These are phyloP conservation scores for Sphyrna mokarran DNA, from an alignment of 2,113 vertebrate genomes.

Conservation along the genomic window DNA sequence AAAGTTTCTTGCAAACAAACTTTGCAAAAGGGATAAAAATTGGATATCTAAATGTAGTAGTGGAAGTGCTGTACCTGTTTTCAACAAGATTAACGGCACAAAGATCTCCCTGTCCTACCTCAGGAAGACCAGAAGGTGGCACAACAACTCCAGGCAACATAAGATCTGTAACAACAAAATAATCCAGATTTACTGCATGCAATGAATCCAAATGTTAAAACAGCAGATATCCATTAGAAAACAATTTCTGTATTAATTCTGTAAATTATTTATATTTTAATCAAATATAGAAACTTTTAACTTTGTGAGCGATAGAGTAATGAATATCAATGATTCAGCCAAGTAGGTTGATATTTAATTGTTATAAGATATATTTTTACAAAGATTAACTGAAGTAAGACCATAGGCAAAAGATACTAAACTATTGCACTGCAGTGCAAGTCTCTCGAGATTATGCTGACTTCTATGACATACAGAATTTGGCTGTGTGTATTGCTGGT, in stretches of 20 bases:
- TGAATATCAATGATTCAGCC: background rate
- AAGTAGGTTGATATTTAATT: background rate
- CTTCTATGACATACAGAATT: background rate
- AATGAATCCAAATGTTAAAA: background rate
- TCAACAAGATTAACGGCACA: slow-evolving; percentile 75
- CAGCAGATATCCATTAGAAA: background rate
- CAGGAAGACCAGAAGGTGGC: slow-evolving; percentile 73
- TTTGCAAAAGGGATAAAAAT: background rate
- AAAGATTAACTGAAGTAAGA: background rate
- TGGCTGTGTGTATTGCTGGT: background rate
- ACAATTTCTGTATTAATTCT: background rate
- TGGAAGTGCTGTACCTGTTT: slow-evolving; percentile 64
- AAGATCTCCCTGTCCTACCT: slow-evolving; percentile 63
- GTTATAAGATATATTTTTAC: background rate
- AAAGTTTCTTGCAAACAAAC: background rate
- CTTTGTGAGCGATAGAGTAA: background rate
- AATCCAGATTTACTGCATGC: background rate
- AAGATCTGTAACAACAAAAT: slow-evolving; percentile 66
- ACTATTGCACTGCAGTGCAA: background rate
- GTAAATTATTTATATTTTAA: background rate
- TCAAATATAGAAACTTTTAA: background rate
- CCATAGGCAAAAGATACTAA: background rate
- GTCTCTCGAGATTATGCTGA: background rate
- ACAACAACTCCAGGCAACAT: slow-evolving; percentile 89
- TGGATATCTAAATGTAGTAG: background rate